Percentiles rank a stretch among this genome's conserved stretches.
phyloP scores from a whole-genome alignment of 2,797 vertebrate genomes.

The Pangasius sanitwongsei region DNA sequence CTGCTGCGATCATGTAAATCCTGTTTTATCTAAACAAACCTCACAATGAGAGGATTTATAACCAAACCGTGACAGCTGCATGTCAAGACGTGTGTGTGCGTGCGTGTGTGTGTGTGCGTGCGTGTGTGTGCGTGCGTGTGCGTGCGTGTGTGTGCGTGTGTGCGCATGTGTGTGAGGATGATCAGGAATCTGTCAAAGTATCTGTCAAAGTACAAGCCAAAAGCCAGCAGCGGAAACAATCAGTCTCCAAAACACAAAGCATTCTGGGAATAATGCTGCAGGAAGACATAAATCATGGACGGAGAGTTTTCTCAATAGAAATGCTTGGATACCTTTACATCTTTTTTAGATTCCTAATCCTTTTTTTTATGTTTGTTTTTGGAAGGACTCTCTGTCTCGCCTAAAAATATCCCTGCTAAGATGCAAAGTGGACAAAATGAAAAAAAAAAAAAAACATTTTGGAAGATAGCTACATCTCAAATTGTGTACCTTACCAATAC shows the following conservation, averaged over 20 bases:
- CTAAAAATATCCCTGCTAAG: not conserved
- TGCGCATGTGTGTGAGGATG: not conserved
- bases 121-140: not conserved
- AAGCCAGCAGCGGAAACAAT: constrained; percentile 13
- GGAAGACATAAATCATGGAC: constrained; percentile 41
- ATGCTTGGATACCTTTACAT: not conserved
- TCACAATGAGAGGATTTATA: constrained; percentile 27
- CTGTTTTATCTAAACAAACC: constrained; percentile 60
- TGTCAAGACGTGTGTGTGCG: constrained; percentile 7
- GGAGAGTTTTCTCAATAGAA: not conserved
- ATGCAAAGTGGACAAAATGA: not conserved
- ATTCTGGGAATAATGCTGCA: constrained; percentile 36
- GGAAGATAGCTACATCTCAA: not conserved
- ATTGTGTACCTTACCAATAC: not conserved
- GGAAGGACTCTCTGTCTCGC: not conserved
- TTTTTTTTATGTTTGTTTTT: not conserved
- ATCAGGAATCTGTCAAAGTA: constrained; percentile 18
- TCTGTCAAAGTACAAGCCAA: not conserved
- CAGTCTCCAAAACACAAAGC: constrained; percentile 34
- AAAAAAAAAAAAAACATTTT: not conserved
- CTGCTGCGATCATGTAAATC: constrained; percentile 53
- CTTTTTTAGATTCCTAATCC: not conserved
- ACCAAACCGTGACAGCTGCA: constrained; percentile 14
- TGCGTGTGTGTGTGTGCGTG: not conserved
- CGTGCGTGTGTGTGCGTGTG: not conserved